These are phyloP conservation scores for Acleris literana DNA, from an alignment of 2,888 invertebrate species.

Conservation along the genomic window DNA sequence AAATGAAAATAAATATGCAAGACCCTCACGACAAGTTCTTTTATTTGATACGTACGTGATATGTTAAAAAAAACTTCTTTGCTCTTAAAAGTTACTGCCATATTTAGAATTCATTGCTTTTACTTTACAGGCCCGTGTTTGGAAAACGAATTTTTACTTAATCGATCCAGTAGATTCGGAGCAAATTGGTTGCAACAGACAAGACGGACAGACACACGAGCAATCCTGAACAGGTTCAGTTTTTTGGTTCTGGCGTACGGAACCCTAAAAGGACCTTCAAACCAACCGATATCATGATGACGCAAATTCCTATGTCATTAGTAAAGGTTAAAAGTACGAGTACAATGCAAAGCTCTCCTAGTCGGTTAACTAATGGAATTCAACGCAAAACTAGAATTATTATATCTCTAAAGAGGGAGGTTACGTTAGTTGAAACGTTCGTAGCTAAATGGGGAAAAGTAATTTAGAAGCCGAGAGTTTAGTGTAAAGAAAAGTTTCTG, in stretches of 20 bases:
- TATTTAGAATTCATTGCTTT: no score
- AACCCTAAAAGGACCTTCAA: constrained; percentile 6
- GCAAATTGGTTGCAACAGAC: no score
- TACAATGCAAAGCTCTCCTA: neutral
- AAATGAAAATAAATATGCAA: no score
- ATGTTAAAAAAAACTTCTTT: no score
- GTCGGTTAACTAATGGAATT: constrained; percentile 1
- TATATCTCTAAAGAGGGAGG: constrained; percentile 11
- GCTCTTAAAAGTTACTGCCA: no score
- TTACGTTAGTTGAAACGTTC: constrained; percentile 12
- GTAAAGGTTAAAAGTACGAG: constrained; percentile 13
- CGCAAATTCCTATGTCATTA: constrained; percentile 18
- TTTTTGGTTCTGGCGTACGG: neutral
- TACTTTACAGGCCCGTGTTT: no score
- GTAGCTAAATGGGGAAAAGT: constrained; percentile 19
- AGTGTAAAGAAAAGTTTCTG: constrained; percentile 2
- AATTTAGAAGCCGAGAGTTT: constrained; percentile 13
- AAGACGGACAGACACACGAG: no score
- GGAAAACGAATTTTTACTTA: no score
- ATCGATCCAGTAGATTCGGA: no score
- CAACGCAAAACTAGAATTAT: constrained; percentile 5
- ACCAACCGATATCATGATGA: constrained; percentile 14
- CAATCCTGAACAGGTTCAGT: no score
- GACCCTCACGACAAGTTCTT: no score
- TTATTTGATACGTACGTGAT: no score